Evolutionary conservation across 2,113 vertebrate species (phyloP).

Genomic region (Dolichotis patagonum): DNA sequence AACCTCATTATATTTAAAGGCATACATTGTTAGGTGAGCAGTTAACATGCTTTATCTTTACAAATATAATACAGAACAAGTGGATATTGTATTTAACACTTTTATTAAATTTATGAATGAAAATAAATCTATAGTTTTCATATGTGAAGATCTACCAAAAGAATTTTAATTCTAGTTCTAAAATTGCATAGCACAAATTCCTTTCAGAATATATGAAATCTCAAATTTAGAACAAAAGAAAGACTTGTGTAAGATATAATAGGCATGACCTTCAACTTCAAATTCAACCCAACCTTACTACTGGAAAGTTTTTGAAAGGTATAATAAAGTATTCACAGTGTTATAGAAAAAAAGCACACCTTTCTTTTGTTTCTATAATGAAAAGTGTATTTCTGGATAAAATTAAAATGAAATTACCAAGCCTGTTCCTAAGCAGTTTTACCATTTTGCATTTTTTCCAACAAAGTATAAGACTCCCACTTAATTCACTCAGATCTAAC

Average conservation of each 20-base stretch:
- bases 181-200: neutral
- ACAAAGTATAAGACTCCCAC: neutral
- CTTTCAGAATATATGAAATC: neutral
- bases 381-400: neutral
- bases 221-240: neutral
- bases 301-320: neutral
- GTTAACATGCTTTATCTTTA: neutral
- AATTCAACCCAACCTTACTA: neutral
- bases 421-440: neutral
- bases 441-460: neutral
- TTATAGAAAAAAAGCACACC: neutral
- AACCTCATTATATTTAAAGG: slow-evolving; percentile 10
- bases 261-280: neutral
- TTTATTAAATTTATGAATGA: neutral
- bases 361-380: neutral
- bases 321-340: slow-evolving; percentile 1
- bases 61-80: neutral
- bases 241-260: neutral
- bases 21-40: neutral
- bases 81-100: neutral
- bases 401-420: neutral
- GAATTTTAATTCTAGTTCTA: neutral
- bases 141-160: neutral
- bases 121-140: neutral
- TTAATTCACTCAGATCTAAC: neutral